Evolutionary conservation across 2,113 vertebrate species (phyloP).

Genomic region (Psittacus erithacus): DNA sequence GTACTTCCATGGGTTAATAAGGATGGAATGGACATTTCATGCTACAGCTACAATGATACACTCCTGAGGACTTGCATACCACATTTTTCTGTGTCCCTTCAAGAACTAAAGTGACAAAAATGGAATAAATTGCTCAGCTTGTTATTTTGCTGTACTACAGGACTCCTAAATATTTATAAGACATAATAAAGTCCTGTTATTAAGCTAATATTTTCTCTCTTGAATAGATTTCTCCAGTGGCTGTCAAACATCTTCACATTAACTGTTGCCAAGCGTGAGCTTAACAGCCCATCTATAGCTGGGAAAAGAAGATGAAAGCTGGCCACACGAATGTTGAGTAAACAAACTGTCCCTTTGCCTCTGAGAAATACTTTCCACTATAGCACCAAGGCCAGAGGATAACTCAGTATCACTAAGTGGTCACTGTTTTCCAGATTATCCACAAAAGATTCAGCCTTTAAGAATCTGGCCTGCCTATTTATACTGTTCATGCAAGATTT

Average conservation of each 20-base stretch:
- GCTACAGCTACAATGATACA: neutral
- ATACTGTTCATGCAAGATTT: neutral
- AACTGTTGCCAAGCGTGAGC: slow-evolving; percentile 22
- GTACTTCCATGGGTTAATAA: neutral
- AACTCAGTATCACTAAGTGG: neutral
- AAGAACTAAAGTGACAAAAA: slow-evolving; percentile 37
- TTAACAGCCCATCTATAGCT: slow-evolving; percentile 19
- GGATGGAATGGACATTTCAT: neutral
- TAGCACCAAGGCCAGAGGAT: neutral
- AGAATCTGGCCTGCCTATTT: neutral
- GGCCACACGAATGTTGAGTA: neutral
- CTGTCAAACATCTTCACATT: slow-evolving; percentile 52
- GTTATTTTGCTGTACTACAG: slow-evolving; percentile 35
- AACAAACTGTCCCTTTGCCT: slow-evolving; percentile 38
- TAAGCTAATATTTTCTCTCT: slow-evolving; percentile 42
- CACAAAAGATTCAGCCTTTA: neutral
- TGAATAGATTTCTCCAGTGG: slow-evolving; percentile 41
- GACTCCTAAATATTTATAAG: slow-evolving; percentile 37
- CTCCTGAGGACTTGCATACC: neutral
- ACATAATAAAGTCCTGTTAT: slow-evolving; percentile 12
- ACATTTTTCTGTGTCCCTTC: neutral
- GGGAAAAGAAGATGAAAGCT: slow-evolving; percentile 53
- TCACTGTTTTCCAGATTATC: slow-evolving; percentile 24
- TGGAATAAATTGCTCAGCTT: slow-evolving; percentile 41
- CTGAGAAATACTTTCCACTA: slow-evolving; percentile 21